phyloP scores from a whole-genome alignment of 2,888 invertebrate species.

The Anoplius nigerrimus region DNA sequence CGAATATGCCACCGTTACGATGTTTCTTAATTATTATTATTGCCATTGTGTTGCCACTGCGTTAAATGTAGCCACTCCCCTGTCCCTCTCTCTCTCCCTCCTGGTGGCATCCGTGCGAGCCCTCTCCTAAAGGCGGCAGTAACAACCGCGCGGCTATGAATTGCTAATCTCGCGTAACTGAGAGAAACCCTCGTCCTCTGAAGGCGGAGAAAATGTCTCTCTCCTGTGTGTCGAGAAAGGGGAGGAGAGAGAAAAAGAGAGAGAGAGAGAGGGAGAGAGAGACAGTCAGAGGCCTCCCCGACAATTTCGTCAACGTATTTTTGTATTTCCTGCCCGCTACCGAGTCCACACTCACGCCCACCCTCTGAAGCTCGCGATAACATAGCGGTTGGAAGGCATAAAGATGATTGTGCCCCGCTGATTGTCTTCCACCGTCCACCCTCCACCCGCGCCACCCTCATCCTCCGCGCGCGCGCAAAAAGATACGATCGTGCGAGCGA shows the following conservation, averaged over 20 bases:
- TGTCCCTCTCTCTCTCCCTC: too few relatives aligned
- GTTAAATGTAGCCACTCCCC: constrained; percentile 65
- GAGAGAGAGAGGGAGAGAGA: constrained; percentile 23
- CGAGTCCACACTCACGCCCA: constrained; percentile 34
- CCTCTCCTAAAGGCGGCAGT: constrained; percentile 58
- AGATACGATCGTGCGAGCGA: too few relatives aligned
- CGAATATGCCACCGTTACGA: constrained; percentile 71
- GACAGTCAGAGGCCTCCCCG: constrained; percentile 6
- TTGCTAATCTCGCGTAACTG: constrained; percentile 71
- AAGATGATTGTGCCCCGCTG: constrained; percentile 44
- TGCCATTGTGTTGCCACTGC: constrained; percentile 68
- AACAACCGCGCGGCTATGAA: constrained; percentile 72
- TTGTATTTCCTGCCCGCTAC: constrained; percentile 52
- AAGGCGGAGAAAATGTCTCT: too few relatives aligned
- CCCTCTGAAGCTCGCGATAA: constrained; percentile 38
- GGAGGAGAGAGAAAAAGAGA: too few relatives aligned
- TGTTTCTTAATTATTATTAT: constrained; percentile 75
- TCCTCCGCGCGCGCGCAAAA: neutral
- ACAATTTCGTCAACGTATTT: constrained; percentile 47
- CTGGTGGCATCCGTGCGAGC: too few relatives aligned
- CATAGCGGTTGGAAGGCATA: constrained; percentile 35
- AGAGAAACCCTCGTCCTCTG: constrained; percentile 39
- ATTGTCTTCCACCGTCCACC: constrained; percentile 24
- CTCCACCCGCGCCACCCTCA: too few relatives aligned
- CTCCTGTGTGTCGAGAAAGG: constrained; percentile 31